A percentile compares a stretch with the other conserved stretches of the same genome.
These are phyloP conservation scores for Pseudopodoces humilis DNA, from an alignment of 2,113 vertebrate genomes.

Conservation along the genomic window DNA sequence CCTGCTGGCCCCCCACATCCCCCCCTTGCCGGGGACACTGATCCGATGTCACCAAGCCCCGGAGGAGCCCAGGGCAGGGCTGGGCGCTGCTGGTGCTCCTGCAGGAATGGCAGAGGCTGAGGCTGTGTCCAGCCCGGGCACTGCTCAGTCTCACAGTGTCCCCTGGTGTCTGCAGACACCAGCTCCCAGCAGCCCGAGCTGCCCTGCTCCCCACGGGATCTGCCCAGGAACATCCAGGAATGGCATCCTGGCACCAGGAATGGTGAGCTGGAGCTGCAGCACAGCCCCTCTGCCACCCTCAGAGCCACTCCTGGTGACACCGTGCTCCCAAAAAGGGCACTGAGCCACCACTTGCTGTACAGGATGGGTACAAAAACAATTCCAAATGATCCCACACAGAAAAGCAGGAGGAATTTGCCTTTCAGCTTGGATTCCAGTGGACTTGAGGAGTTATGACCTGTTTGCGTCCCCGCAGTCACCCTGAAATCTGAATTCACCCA, in stretches of 20 bases:
- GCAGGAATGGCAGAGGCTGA: not conserved
- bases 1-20: not conserved
- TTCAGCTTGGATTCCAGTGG: not conserved
- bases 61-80: not conserved
- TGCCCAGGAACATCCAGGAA: not conserved
- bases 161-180: not conserved
- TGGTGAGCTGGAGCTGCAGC: not conserved
- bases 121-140: not conserved
- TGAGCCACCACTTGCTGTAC: not conserved
- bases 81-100: not conserved
- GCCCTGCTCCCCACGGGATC: not conserved
- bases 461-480: not conserved
- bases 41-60: rapidly evolving
- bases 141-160: not conserved
- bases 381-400: too few relatives aligned
- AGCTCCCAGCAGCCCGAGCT: not conserved
- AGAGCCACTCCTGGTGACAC: not conserved
- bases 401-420: not conserved
- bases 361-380: not conserved
- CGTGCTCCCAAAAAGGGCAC: not conserved
- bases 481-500: not conserved
- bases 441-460: not conserved
- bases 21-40: not conserved
- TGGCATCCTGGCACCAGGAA: too few relatives aligned
- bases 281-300: not conserved